A percentile compares a stretch with the other conserved stretches of the same genome.
Conservation (phyloP, 2,888 invertebrate genomes). For the Watsonalla cultraria region DNA sequence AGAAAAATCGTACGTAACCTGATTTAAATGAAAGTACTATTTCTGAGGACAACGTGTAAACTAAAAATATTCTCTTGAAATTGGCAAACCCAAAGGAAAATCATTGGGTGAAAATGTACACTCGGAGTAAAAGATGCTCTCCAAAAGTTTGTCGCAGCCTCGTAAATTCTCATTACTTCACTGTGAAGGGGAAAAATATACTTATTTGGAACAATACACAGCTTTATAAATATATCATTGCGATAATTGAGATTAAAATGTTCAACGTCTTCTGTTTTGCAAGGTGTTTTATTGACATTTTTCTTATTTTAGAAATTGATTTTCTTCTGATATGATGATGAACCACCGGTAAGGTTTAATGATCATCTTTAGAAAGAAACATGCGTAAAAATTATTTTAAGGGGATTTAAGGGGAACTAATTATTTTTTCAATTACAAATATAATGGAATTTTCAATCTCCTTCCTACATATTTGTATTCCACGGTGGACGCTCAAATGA, state of each 20-base stretch:
- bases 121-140: slow-evolving; percentile 33
- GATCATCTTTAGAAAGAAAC: no score
- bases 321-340: no score
- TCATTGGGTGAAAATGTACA: slow-evolving; percentile 17
- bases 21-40: background rate
- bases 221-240: slow-evolving; percentile 40
- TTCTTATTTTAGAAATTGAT: no score
- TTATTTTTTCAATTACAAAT: no score
- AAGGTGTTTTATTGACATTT: no score
- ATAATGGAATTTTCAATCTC: no score
- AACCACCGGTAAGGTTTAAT: no score
- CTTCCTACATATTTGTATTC: no score
- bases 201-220: slow-evolving; percentile 22
- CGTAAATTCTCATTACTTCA: slow-evolving; percentile 50
- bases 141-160: slow-evolving; percentile 38
- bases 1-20: no score
- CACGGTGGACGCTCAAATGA: no score
- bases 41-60: background rate
- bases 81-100: slow-evolving; percentile 25
- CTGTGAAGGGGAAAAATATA: slow-evolving; percentile 34
- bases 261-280: slow-evolving; percentile 12
- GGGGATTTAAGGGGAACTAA: no score
- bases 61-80: slow-evolving; percentile 11
- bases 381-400: no score
- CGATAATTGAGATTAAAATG: slow-evolving; percentile 43